Conservation (phyloP, 1,140 invertebrate species). For the Armadillidium nasatum region DNA sequence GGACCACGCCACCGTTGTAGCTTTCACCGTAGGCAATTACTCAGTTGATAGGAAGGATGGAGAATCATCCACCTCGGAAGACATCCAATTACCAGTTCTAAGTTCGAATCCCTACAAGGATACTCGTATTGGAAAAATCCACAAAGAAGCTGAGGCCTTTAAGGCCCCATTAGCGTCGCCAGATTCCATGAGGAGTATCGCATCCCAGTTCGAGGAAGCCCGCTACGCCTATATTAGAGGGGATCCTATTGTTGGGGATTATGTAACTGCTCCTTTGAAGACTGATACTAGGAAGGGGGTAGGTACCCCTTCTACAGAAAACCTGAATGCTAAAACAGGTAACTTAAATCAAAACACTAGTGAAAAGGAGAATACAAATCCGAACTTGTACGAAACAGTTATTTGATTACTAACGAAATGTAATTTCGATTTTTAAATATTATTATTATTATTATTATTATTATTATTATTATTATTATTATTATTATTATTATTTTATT, state of each 20-base stretch:
- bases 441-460: too few species aligned
- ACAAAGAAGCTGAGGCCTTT: too few species aligned
- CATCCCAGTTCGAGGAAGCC: not conserved
- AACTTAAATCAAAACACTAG: not conserved
- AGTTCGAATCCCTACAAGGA: not conserved
- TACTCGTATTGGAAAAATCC: not conserved
- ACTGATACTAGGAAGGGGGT: not conserved
- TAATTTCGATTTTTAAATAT: too few species aligned
- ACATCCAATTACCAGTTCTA: not conserved
- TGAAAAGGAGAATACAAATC: not conserved
- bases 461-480: too few species aligned
- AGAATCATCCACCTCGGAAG: not conserved
- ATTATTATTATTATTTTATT: too few species aligned
- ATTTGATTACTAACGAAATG: not conserved
- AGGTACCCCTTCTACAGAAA: not conserved
- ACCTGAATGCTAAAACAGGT: not conserved
- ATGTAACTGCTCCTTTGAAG: not conserved
- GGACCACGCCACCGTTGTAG: constrained; percentile 83
- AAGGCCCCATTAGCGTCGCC: not conserved
- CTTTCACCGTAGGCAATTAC: constrained; percentile 63
- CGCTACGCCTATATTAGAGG: not conserved
- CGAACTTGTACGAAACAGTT: not conserved
- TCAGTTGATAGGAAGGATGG: not conserved
- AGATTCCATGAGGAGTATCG: not conserved
- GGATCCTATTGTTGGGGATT: not conserved